These are phyloP conservation scores for Pyrrhia umbra DNA, from an alignment of 2,888 invertebrate species.

Conservation along the genomic window DNA sequence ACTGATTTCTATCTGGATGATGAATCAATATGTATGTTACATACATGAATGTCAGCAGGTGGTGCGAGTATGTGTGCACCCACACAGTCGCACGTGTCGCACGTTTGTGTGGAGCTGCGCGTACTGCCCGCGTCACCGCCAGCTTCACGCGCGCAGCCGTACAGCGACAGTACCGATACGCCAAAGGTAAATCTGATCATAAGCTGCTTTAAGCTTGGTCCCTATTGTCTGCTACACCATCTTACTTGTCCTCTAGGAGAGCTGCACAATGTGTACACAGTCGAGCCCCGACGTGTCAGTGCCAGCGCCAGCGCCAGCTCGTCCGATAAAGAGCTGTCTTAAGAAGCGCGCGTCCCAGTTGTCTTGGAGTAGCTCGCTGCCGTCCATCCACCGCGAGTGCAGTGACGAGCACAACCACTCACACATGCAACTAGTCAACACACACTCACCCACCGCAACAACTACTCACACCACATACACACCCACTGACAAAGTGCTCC, in stretches of 20 bases:
- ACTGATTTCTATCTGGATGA: too few relatives aligned
- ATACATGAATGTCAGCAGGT: neutral
- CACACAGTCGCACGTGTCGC: constrained; percentile 78
- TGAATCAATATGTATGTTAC: too few relatives aligned
- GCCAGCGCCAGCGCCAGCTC: constrained; percentile 71
- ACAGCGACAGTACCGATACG: constrained; percentile 76
- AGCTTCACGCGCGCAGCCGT: constrained; percentile 59
- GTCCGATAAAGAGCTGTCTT: constrained; percentile 86
- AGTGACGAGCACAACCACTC: constrained; percentile 76
- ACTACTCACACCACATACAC: constrained; percentile 79
- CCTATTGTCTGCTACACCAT: too few relatives aligned
- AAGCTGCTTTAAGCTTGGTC: too few relatives aligned
- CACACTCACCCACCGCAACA: constrained; percentile 79
- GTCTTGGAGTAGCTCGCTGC: constrained; percentile 79
- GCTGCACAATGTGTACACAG: constrained; percentile 82
- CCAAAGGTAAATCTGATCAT: constrained; percentile 65
- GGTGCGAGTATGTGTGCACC: constrained; percentile 37
- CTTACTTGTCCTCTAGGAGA: constrained; percentile 62
- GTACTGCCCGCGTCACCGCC: constrained; percentile 63
- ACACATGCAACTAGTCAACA: constrained; percentile 81
- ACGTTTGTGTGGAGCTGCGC: constrained; percentile 90
- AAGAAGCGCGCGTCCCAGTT: constrained; percentile 78
- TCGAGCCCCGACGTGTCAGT: constrained; percentile 84
- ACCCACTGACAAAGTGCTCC: constrained; percentile 92
- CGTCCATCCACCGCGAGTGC: constrained; percentile 70